Evolutionary conservation across 2,888 invertebrate genomes (phyloP).

Genomic region (Polyommatus icarus): DNA sequence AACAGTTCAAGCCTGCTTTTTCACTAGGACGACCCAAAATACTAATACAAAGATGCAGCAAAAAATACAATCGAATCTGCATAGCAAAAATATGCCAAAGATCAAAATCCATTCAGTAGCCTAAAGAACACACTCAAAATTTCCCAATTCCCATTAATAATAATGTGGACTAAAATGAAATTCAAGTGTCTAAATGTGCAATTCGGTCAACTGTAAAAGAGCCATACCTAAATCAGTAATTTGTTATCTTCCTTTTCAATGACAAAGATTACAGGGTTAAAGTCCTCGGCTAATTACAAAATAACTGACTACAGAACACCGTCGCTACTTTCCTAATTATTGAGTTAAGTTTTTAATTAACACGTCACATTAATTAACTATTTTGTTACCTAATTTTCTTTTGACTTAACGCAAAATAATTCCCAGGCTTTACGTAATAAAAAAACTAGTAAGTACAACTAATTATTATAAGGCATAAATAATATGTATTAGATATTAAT

Average conservation of each 20-base stretch:
- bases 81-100: too few species aligned
- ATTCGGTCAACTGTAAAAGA: neutral
- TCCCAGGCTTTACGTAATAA: neutral
- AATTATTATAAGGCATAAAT: too few species aligned
- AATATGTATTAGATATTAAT: too few species aligned
- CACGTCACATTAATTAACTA: neutral
- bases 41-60: too few species aligned
- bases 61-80: too few species aligned
- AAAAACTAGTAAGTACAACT: neutral
- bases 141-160: too few species aligned
- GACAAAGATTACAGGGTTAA: neutral
- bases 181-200: neutral
- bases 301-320: neutral
- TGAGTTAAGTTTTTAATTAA: constrained; percentile 2
- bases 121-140: neutral
- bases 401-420: neutral
- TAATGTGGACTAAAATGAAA: neutral
- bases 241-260: neutral
- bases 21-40: too few species aligned
- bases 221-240: neutral
- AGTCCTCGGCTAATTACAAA: neutral
- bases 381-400: neutral
- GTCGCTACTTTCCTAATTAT: constrained; percentile 1
- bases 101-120: too few species aligned
- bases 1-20: too few species aligned